Conservation (phyloP, 2,888 invertebrate genomes). For the Tricholauxania praeusta region DNA sequence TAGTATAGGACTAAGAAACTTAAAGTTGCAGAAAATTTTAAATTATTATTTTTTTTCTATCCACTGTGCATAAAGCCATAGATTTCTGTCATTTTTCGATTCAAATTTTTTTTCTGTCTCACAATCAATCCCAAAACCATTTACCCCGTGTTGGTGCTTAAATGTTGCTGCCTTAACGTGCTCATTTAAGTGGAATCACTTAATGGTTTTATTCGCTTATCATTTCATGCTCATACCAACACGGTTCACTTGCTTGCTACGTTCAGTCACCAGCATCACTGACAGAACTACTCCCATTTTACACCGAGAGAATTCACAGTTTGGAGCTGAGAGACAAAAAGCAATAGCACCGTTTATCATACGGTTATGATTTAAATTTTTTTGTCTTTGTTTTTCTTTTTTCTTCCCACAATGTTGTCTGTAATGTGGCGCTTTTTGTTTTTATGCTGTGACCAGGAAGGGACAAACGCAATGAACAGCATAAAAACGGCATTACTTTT, state of each 20-base stretch:
- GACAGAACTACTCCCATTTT: not conserved
- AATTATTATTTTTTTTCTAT: not conserved
- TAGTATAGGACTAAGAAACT: too few species aligned
- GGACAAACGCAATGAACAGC: slow-evolving; percentile 2
- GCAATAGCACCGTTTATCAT: slow-evolving; percentile 40
- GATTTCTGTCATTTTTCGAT: not conserved
- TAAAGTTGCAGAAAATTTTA: not conserved
- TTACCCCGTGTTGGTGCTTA: slow-evolving; percentile 38
- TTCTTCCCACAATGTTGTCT: slow-evolving; percentile 9
- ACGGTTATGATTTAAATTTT: slow-evolving; percentile 38
- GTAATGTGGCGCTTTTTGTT: slow-evolving; percentile 55
- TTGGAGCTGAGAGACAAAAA: slow-evolving; percentile 17
- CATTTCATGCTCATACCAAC: slow-evolving; percentile 50
- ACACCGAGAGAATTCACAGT: slow-evolving; percentile 9
- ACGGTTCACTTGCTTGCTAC: slow-evolving; percentile 4
- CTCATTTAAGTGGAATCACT: slow-evolving; percentile 64
- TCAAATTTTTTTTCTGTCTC: slow-evolving; percentile 1
- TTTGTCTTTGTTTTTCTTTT: slow-evolving; percentile 24
- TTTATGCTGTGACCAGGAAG: slow-evolving; percentile 48
- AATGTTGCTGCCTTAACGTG: slow-evolving; percentile 55
- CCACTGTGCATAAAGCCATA: not conserved
- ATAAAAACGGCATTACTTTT: not conserved
- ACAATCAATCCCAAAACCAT: slow-evolving; percentile 2
- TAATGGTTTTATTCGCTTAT: slow-evolving; percentile 64
- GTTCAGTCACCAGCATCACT: slow-evolving; percentile 4